Conservation (phyloP, 2,888 invertebrate species). For the Mimas tiliae region DNA sequence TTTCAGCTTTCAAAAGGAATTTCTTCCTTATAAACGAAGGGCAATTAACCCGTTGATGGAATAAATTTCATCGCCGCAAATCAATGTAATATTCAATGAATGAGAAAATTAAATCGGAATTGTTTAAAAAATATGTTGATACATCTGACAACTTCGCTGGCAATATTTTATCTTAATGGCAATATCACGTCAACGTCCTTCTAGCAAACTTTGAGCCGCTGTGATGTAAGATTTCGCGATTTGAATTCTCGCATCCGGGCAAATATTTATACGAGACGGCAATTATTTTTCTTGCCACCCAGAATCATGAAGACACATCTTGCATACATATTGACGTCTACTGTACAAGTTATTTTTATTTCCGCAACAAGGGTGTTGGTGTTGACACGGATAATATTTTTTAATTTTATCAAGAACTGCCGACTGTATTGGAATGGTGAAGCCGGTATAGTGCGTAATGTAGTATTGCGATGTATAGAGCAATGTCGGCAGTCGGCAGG, state of each 20-base stretch:
- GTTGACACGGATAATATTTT: neutral
- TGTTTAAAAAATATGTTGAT: slow-evolving; percentile 13
- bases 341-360: neutral
- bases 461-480: slow-evolving; percentile 15
- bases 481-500: neutral
- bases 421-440: neutral
- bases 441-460: neutral
- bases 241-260: slow-evolving; percentile 11
- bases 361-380: neutral
- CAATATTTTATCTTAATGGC: slow-evolving; percentile 20
- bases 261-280: slow-evolving; percentile 21
- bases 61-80: slow-evolving; percentile 3
- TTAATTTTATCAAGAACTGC: neutral
- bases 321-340: slow-evolving; percentile 17
- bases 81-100: slow-evolving; percentile 11
- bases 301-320: slow-evolving; percentile 9
- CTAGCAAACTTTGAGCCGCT: neutral
- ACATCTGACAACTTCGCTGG: slow-evolving; percentile 5
- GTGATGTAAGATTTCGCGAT: slow-evolving; percentile 16
- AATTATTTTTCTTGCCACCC: slow-evolving; percentile 15
- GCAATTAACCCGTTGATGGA: slow-evolving; percentile 7
- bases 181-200: slow-evolving; percentile 22
- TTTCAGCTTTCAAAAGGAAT: neutral
- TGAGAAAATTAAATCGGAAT: neutral
- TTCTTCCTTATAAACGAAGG: neutral